Evolutionary conservation across 2,113 vertebrate species (phyloP).

Genomic region (Cariama cristata): DNA sequence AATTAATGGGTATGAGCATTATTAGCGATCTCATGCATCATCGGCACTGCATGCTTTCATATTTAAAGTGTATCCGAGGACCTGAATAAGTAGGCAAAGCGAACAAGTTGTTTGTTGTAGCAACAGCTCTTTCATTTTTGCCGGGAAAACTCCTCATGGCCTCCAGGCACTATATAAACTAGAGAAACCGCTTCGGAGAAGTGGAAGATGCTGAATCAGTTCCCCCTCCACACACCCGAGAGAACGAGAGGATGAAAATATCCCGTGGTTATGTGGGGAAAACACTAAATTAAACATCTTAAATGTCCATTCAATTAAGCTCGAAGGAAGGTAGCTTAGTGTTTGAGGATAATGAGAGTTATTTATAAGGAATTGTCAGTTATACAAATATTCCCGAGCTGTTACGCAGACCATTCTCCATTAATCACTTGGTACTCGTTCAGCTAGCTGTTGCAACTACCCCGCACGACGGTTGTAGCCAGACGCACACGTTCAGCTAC

Average conservation of each 20-base stretch:
- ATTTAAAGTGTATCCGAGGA: neutral
- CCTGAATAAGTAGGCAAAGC: neutral
- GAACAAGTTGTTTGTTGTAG: slow-evolving; percentile 39
- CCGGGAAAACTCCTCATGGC: neutral
- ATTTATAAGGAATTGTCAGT: slow-evolving; percentile 9
- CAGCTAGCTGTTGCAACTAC: neutral
- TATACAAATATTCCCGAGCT: slow-evolving; percentile 13
- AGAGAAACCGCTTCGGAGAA: neutral
- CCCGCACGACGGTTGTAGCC: rapidly evolving
- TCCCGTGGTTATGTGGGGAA: neutral
- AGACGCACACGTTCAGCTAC: neutral
- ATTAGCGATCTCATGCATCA: slow-evolving; percentile 28
- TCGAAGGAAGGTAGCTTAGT: slow-evolving; percentile 8
- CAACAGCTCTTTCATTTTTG: slow-evolving; percentile 14
- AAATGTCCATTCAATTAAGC: neutral
- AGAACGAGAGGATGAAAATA: slow-evolving; percentile 1
- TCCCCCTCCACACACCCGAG: neutral
- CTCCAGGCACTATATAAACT: slow-evolving; percentile 5
- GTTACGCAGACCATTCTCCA: neutral
- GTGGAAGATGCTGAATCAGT: slow-evolving; percentile 42
- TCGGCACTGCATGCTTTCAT: neutral
- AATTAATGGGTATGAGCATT: slow-evolving; percentile 21
- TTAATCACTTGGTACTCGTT: neutral
- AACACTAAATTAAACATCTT: slow-evolving; percentile 25
- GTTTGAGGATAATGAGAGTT: neutral